Percentiles rank a stretch among this genome's conserved stretches.
These are phyloP conservation scores for Picathartes gymnocephalus DNA, from an alignment of 2,113 vertebrate genomes.

Conservation along the genomic window DNA sequence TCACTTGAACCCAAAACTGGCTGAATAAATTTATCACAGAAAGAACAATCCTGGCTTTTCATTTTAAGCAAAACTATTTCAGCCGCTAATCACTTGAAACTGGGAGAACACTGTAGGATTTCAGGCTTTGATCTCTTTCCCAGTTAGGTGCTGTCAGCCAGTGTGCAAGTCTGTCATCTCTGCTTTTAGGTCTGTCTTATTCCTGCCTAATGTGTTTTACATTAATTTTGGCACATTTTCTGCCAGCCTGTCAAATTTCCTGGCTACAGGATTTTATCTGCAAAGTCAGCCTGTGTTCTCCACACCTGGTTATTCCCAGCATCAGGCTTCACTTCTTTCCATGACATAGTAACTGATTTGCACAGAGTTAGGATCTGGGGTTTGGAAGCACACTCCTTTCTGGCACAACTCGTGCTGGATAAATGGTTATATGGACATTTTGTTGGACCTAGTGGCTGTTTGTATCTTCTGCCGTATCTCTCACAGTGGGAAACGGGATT, in stretches of 20 bases:
- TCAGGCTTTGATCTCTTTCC: background rate
- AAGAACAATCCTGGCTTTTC: background rate
- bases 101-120: background rate
- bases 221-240: background rate
- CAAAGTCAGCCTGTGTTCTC: background rate
- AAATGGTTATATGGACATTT: background rate
- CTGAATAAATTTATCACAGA: background rate
- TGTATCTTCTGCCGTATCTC: background rate
- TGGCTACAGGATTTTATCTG: background rate
- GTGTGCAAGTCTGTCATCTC: background rate
- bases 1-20: background rate
- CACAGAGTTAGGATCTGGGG: background rate
- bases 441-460: background rate
- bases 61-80: background rate
- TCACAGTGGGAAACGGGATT: background rate
- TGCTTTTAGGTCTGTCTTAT: background rate
- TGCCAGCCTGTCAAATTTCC: background rate
- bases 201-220: background rate
- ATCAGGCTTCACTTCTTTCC: background rate
- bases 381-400: background rate
- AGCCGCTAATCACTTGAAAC: background rate
- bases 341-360: background rate
- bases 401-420: background rate
- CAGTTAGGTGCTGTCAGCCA: background rate
- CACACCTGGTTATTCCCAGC: background rate